Evolutionary conservation across 2,797 vertebrate species (phyloP), one percentile per base, ranked within the genome.

Genomic region (Garrulus glandarius): DNA sequence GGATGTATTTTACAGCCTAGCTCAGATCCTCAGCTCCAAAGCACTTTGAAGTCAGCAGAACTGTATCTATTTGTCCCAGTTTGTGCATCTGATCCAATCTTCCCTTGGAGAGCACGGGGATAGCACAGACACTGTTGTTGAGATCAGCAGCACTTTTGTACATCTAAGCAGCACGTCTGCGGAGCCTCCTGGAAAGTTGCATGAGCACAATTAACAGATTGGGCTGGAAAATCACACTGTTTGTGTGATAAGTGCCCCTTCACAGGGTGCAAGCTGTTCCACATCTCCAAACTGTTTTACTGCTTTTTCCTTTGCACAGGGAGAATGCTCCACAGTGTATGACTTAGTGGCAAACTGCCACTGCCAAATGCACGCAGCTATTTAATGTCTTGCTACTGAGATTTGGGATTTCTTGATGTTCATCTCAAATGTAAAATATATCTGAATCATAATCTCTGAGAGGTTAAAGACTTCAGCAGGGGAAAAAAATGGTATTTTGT

Each of bases 401-500:
- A 95, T 92, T 80, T 70, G 84, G 87, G 79, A 74, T 93, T 97
- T 98, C 81, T 94, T 52, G 82, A 67, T 93, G 86, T 71, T 97
- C 96, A 96, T 96, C 92, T 97, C 92, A 96, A 96, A 97, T 97
- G 94, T 83, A 97, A 97, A 96, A 92, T 95, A 83, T 70, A 93
- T 91, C 63, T 83, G 87, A 95, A 91, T 95, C 69, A 76, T 89
- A 97, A 92, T 94, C 91, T 93, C 74, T 11, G 22, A 92, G 89
- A 97, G 86, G 88, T 96, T 98, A 91, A 95, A 94, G 65, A 96
- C 93, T 96, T 94, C 95, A 91, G 24, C 32, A 46, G 85, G 75
- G 91, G 53, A 27, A 87, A 93, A 91, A 94, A 95, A 60, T 24
- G 59, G 36, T 85, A 74, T 96, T 97, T 97, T 97, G 93, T 96